Evolutionary conservation across 2,888 invertebrate species (phyloP).

Genomic region (Hydropsyche betteni): DNA sequence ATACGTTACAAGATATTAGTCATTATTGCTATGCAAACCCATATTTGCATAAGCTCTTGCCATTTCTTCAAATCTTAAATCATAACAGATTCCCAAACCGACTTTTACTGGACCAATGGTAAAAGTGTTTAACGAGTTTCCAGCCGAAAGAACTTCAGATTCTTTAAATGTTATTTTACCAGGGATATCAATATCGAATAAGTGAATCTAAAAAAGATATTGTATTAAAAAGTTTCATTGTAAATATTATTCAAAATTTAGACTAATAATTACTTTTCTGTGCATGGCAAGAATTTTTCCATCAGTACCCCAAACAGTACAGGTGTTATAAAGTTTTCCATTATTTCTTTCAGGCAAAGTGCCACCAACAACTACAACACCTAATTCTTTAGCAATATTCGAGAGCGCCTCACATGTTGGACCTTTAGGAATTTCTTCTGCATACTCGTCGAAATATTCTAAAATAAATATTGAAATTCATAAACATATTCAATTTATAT

Average conservation of each 20-base stretch:
- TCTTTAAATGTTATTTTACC: slow-evolving; percentile 93
- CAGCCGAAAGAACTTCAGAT: slow-evolving; percentile 83
- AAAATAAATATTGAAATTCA: background rate
- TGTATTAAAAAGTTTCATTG: background rate
- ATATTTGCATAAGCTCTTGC: slow-evolving; percentile 75
- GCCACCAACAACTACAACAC: slow-evolving; percentile 86
- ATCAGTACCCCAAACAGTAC: slow-evolving; percentile 82
- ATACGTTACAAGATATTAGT: background rate
- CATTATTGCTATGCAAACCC: slow-evolving; percentile 57
- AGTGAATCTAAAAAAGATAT: slow-evolving; percentile 74
- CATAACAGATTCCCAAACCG: slow-evolving; percentile 95
- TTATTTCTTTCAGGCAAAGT: slow-evolving; percentile 85
- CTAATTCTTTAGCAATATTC: slow-evolving; percentile 76
- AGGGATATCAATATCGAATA: slow-evolving; percentile 96
- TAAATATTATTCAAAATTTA: background rate
- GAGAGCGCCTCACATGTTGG: slow-evolving; percentile 78
- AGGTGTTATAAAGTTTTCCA: slow-evolving; percentile 83
- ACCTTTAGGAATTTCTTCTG: slow-evolving; percentile 84
- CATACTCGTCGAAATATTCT: slow-evolving; percentile 84
- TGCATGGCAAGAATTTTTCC: slow-evolving; percentile 83
- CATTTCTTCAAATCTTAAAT: slow-evolving; percentile 91
- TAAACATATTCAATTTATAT: slow-evolving; percentile 3
- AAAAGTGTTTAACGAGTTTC: slow-evolving; percentile 78
- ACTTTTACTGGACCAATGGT: slow-evolving; percentile 75
- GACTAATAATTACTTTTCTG: slow-evolving; percentile 73